Evolutionary conservation across 64 coral and sea anemone genomes (phyloP), one percentile per base, ranked within the genome.

Genomic region (Dendronephthya gigantea): DNA sequence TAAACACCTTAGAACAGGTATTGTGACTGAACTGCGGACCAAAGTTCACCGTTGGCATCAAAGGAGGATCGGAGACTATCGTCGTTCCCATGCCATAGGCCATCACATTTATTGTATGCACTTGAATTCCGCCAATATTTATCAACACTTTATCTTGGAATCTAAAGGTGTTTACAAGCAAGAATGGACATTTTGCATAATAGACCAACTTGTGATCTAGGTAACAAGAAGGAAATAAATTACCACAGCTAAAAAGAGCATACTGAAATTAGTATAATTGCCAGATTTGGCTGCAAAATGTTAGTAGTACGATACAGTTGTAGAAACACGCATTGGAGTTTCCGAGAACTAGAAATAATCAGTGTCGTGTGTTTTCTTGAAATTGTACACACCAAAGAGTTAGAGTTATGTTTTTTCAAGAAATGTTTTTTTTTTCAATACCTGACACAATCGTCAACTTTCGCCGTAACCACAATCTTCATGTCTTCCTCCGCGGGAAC

Each of bases 91-190:
- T 84, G 1, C 94, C 94, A 55, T 93, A 92, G 5, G 94, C 94
- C 72, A 88, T 52, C 11, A 96, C 83, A 65, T 87, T 89, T 7
- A 96, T 89, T 28, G 89, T 93, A 47, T 93, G 91, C 28, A 92
- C 84, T 82, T 93, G 91, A 87, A 88, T 96, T 48, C 92, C 91
- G n/a, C 59, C 86, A 79, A 96, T 90, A 62, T 96, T 96, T 33
- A 96, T 89, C 82, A 91, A 90, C 35, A 93, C 62, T 62, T 96
- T 96, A 81, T 96, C 94, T n/a, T 90, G 91, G 82, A 96, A 96
- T 76, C 94, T 96, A 40, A 37, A 38, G 14, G 22, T 10, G 0
- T 39, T 40, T 36, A 51, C 28, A 48, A 87, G 45, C 25, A 39
- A 23, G 59, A n/a, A n/a, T n/a, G n/a, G n/a, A n/a, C n/a, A n/a